phyloP scores from a whole-genome alignment of 1,140 invertebrate genomes.

The Himalopsyche phryganea region DNA sequence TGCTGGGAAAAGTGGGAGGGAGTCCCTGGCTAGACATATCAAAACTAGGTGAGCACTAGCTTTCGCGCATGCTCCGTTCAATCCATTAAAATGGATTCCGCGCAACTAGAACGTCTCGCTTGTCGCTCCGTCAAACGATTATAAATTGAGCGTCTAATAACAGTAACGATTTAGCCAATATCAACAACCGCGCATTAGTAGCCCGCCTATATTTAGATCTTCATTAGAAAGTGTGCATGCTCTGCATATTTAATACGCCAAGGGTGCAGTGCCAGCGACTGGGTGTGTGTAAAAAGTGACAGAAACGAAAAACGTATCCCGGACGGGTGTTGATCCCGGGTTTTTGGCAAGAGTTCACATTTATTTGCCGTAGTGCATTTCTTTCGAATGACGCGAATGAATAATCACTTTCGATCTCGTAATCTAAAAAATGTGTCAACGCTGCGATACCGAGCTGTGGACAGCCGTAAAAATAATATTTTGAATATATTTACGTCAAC shows the following conservation, averaged over 20 bases:
- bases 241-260: no score
- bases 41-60: constrained; percentile 33
- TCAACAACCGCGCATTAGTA: constrained; percentile 13
- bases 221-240: no score
- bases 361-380: no score
- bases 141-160: constrained; percentile 15
- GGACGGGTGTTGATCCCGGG: constrained; percentile 20
- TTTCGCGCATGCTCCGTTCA: constrained; percentile 40
- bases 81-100: constrained; percentile 45
- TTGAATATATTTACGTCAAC: constrained; percentile 7
- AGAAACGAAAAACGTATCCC: constrained; percentile 2
- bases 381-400: no score
- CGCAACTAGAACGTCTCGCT: constrained; percentile 44
- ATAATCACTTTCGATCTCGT: no score
- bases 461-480: no score
- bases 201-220: constrained; percentile 11
- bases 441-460: no score
- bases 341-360: constrained; percentile 14
- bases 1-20: neutral
- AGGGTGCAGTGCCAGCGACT: constrained; percentile 7
- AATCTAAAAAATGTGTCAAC: no score
- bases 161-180: constrained; percentile 8
- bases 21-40: constrained; percentile 30
- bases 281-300: constrained; percentile 12
- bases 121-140: constrained; percentile 14